Evolutionary conservation across 2,888 invertebrate species (phyloP).

Genomic region (Diaphora mendica): DNA sequence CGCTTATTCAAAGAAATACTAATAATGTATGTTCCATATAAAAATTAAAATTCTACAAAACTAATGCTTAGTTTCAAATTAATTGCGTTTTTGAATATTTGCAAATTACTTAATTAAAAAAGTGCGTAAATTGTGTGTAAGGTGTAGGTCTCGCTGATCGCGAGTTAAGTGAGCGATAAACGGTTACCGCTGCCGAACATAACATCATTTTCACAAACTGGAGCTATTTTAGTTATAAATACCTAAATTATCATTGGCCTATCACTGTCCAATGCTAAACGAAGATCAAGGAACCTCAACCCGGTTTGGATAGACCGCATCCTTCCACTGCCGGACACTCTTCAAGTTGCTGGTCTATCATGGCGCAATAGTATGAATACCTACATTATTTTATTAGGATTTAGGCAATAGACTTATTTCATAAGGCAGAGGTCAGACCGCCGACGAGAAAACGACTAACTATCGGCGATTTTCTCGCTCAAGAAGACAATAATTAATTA

Average conservation of each 20-base stretch:
- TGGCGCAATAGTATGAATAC: too few relatives aligned
- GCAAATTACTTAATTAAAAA: conserved; percentile 2
- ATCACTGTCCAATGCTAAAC: too few relatives aligned
- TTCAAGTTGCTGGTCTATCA: too few relatives aligned
- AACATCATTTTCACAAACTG: not conserved
- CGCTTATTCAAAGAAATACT: not conserved
- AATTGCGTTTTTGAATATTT: conserved; percentile 3
- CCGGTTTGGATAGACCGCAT: too few relatives aligned
- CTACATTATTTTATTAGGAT: too few relatives aligned
- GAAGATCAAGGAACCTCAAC: too few relatives aligned
- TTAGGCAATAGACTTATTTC: too few relatives aligned
- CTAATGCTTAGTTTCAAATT: not conserved
- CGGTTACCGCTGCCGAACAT: not conserved
- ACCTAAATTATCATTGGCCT: not conserved
- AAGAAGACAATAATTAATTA: too few relatives aligned
- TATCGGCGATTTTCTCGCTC: too few relatives aligned
- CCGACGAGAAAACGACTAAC: too few relatives aligned
- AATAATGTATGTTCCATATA: not conserved
- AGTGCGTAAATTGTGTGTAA: conserved; percentile 7
- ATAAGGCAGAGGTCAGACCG: too few relatives aligned
- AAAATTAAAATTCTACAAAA: not conserved
- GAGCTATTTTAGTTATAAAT: not conserved
- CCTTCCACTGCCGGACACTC: too few relatives aligned
- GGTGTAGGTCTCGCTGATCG: not conserved
- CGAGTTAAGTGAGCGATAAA: not conserved